Percentiles rank a stretch among this genome's conserved stretches.
These are phyloP conservation scores for Eonycteris spelaea DNA, from an alignment of 2,113 vertebrate genomes.

Conservation along the genomic window DNA sequence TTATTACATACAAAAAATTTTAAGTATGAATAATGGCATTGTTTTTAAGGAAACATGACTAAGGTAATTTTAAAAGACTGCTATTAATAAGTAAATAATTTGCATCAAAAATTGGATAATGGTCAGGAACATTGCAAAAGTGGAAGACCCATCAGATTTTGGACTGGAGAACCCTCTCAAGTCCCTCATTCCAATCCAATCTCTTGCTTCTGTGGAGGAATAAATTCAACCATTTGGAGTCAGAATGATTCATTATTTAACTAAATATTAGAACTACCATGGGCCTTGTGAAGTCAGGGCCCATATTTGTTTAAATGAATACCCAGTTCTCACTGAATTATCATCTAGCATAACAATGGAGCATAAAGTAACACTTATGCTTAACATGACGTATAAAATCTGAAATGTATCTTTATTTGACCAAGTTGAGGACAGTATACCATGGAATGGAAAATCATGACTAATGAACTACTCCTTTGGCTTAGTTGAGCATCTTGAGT, in stretches of 20 bases:
- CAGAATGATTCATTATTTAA: not conserved
- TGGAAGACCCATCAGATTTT: not conserved
- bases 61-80: not conserved
- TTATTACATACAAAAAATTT: not conserved
- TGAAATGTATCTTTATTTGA: not conserved
- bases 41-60: not conserved
- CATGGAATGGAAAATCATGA: not conserved
- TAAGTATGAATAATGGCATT: not conserved
- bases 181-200: not conserved
- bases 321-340: not conserved
- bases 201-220: not conserved
- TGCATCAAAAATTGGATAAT: not conserved
- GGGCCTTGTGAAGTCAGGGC: not conserved
- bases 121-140: not conserved
- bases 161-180: not conserved
- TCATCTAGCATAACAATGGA: not conserved
- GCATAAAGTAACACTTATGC: not conserved
- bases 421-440: not conserved
- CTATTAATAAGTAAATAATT: not conserved
- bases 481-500: not conserved
- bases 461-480: not conserved
- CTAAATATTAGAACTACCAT: not conserved
- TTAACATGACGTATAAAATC: not conserved
- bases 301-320: not conserved
- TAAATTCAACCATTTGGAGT: not conserved